Evolutionary conservation across 2,888 invertebrate species (phyloP).

Genomic region (Boloria selene): DNA sequence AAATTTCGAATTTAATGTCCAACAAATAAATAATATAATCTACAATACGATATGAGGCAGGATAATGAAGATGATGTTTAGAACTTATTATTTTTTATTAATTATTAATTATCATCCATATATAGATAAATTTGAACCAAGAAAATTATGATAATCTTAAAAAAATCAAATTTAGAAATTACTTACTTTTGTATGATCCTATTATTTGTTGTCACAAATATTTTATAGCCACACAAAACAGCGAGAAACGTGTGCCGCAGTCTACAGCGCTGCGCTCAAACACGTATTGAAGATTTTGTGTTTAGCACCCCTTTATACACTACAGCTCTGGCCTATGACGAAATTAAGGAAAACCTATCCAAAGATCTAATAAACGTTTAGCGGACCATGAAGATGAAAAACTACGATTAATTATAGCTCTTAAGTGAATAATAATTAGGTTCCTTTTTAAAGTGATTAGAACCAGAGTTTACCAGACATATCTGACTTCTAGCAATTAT

Average conservation of each 20-base stretch:
- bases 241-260: conserved; percentile 56
- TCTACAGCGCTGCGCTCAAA: conserved; percentile 56
- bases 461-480: background rate
- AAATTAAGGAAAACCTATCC: conserved; percentile 35
- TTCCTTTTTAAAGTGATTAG: conserved; percentile 2
- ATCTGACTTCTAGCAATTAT: conserved; percentile 16
- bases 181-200: conserved; percentile 56
- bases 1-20: too few relatives aligned
- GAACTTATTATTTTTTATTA: too few relatives aligned
- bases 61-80: too few relatives aligned
- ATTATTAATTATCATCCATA: too few relatives aligned
- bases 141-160: too few relatives aligned
- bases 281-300: conserved; percentile 53
- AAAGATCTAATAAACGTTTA: conserved; percentile 23
- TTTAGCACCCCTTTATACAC: conserved; percentile 29
- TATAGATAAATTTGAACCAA: too few relatives aligned
- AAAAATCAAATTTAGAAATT: background rate
- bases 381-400: conserved; percentile 16
- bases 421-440: background rate
- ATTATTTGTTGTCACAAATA: conserved; percentile 33
- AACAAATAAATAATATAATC: too few relatives aligned
- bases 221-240: conserved; percentile 48
- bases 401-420: conserved; percentile 7
- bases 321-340: conserved; percentile 23
- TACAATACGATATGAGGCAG: too few relatives aligned